These are phyloP conservation scores for Geotrupes spiniger DNA, from an alignment of 2,888 invertebrate genomes.

Conservation along the genomic window DNA sequence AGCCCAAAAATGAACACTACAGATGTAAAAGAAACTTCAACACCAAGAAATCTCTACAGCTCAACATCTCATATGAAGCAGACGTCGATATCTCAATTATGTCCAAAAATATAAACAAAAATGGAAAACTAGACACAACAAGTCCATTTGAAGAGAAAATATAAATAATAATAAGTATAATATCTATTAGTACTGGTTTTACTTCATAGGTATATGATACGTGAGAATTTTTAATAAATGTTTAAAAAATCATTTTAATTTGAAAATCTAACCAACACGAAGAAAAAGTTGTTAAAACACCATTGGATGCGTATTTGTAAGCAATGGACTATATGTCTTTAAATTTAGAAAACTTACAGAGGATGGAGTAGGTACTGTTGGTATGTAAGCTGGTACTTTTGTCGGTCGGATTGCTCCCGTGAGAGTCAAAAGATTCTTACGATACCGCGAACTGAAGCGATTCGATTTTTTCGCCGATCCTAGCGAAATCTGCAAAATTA, in stretches of 20 bases:
- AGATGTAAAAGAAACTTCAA: no score
- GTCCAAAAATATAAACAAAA: no score
- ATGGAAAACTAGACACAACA: no score
- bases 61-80: no score
- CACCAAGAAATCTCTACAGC: no score
- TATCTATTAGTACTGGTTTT: no score
- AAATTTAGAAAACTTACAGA: constrained; percentile 18
- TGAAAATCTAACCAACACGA: background rate
- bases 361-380: constrained; percentile 59
- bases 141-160: no score
- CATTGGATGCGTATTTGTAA: background rate
- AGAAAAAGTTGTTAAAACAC: constrained; percentile 10
- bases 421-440: constrained; percentile 44
- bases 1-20: no score
- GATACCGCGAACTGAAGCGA: constrained; percentile 61
- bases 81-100: no score
- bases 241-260: background rate
- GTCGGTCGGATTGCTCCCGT: constrained; percentile 48
- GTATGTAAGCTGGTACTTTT: constrained; percentile 60
- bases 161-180: no score
- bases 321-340: background rate
- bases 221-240: no score
- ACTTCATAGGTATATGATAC: no score
- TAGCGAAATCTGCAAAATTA: constrained; percentile 23
- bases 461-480: constrained; percentile 48